Base-by-base conservation (phyloP, 1,140 invertebrate species). In the Sinella curviseta region DNA sequence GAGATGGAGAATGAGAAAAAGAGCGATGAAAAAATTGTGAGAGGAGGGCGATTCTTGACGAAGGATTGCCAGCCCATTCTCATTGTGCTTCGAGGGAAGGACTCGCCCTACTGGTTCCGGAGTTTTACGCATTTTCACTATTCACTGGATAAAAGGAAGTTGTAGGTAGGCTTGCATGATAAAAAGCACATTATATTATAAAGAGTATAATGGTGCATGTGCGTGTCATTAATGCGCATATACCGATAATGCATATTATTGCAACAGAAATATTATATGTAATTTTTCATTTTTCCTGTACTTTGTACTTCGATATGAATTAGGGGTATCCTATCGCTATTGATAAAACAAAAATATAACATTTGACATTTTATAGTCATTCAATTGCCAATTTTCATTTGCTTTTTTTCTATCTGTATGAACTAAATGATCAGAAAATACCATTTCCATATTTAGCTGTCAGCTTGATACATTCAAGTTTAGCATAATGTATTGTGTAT, bases 51-150 rank as follows among this genome's bases (percentile, higher is more conserved):
- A 36, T 70, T 75, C 35, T 75, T 54, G 74, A 75, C 74, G 74
- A 75, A 75, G 74, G 77, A 80, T 67, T 80, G 74, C 78, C 78
- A 80, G 81, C 81, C 81, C 81, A 82, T 82, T 82, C 70, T 74
- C 67, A 80, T 82, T 82, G 76, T 78, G 74, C 77, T 78, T 31
- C 20, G 81, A 80, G 78, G 75, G 76, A 77, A 80, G 65, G 77
- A 78, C 75, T 77, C 57, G 81, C 78, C 79, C 79, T 80, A 76
- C 34, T 65, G 60, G 76, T 78, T 78, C 80, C 77, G 80, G 79
- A 54, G 70, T 65, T 65, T 65, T 67, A 77, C 78, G 60, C 54
- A 48, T 74, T 77, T 79, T 55, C 70, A 35, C 81, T 70, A 79
- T 77, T 73, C 55, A 79, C 48, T 79, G 78, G 76, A 79, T 79